A percentile compares a stretch with the other conserved stretches of the same genome.
Evolutionary conservation across 2,888 invertebrate genomes (phyloP).

Genomic region (Strigamia crassipes): DNA sequence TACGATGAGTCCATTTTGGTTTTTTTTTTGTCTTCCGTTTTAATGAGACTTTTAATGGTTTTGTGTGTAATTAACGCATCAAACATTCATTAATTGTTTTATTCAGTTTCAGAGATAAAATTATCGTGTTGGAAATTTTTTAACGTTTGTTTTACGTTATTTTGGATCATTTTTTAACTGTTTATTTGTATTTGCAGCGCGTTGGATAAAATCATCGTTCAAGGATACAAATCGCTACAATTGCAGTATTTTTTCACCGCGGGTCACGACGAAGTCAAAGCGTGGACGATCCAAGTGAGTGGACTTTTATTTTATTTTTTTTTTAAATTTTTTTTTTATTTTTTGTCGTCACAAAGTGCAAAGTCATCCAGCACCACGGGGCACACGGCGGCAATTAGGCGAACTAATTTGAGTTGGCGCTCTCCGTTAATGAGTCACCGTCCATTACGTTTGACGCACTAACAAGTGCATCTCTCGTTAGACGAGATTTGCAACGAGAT

Average conservation of each 20-base stretch:
- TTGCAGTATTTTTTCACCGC: constrained; percentile 98
- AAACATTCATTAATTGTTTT: not conserved
- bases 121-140: too few species aligned
- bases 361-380: constrained; percentile 2
- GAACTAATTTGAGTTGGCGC: constrained; percentile 4
- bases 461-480: constrained; percentile 33
- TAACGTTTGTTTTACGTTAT: too few species aligned
- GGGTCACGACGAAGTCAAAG: constrained; percentile 97
- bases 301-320: not conserved
- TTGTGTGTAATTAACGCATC: not conserved
- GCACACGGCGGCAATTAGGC: not conserved
- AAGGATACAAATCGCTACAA: constrained; percentile 94
- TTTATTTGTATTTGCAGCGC: too few species aligned
- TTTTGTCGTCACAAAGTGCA: too few species aligned
- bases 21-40: not conserved
- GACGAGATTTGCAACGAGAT: constrained; percentile 34
- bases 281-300: constrained; percentile 95
- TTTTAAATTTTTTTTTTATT: too few species aligned
- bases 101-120: not conserved
- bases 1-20: not conserved
- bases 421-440: constrained; percentile 8
- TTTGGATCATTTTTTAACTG: too few species aligned
- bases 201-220: constrained; percentile 94
- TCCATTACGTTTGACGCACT: constrained; percentile 28
- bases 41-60: not conserved